phyloP scores from a whole-genome alignment of 2,797 vertebrate species.

The Sylvia borin region DNA sequence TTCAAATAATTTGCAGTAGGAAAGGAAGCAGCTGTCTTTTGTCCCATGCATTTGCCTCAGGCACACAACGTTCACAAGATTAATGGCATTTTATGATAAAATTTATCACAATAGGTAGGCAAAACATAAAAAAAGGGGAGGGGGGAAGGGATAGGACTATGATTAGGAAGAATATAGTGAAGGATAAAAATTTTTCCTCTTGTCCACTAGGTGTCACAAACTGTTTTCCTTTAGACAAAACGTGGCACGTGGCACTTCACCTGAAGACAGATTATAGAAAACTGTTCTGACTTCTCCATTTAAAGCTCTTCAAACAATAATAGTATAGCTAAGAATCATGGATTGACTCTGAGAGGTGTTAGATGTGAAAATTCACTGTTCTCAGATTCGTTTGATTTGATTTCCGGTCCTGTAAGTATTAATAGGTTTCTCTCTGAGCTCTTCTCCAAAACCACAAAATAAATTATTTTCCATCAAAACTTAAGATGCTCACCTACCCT shows the following conservation, averaged over 20 bases:
- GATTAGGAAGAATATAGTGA: neutral
- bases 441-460: neutral
- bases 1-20: neutral
- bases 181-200: neutral
- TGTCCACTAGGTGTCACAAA: slow-evolving; percentile 53
- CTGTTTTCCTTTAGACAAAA: neutral
- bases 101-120: neutral
- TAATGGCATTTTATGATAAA: neutral
- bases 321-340: neutral
- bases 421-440: neutral
- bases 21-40: slow-evolving; percentile 28
- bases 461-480: neutral
- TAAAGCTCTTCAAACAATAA: neutral
- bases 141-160: neutral
- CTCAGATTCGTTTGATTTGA: neutral
- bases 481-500: neutral
- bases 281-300: neutral
- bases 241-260: neutral
- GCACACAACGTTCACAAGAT: neutral
- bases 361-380: neutral
- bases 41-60: neutral
- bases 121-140: rapidly evolving
- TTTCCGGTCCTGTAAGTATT: neutral
- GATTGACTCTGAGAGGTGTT: neutral
- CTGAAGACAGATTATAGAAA: neutral